A percentile compares a stretch with the other conserved stretches of the same genome.
Evolutionary conservation across 2,113 vertebrate species (phyloP).

Genomic region (Eptesicus fuscus): DNA sequence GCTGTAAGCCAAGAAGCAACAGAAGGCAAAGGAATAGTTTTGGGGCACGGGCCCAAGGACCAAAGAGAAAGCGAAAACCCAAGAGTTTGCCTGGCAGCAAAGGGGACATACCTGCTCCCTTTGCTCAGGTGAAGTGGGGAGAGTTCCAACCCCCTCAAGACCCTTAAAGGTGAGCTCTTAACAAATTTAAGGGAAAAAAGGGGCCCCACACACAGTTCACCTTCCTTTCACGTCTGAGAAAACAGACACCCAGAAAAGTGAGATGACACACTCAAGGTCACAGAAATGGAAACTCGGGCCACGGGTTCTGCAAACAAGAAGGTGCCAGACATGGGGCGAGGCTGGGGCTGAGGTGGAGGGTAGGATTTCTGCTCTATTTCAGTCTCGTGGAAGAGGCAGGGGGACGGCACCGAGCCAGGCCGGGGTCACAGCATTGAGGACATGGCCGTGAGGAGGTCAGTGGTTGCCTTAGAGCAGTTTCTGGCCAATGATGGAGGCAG

Average conservation of each 20-base stretch:
- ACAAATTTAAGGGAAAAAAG: neutral
- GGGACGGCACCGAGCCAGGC: neutral
- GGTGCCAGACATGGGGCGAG: neutral
- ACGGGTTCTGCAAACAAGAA: neutral
- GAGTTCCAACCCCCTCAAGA: neutral
- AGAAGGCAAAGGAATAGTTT: neutral
- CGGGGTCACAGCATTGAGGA: neutral
- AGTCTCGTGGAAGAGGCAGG: neutral
- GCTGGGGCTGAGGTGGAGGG: neutral
- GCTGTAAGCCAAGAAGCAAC: slow-evolving; percentile 29
- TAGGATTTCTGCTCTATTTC: neutral
- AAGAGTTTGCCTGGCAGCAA: neutral
- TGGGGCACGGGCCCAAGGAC: neutral
- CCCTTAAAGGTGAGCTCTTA: neutral
- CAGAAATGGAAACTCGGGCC: neutral
- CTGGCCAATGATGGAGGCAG: neutral
- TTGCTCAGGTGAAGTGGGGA: neutral
- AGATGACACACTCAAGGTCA: neutral
- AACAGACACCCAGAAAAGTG: neutral
- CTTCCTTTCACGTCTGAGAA: neutral
- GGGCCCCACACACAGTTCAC: rapidly evolving
- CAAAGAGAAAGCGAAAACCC: neutral
- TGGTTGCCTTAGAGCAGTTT: neutral
- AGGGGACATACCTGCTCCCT: neutral
- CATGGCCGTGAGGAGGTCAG: neutral